Evolutionary conservation across 2,888 invertebrate genomes (phyloP), one percentile per base, ranked within the genome.

Genomic region (Xanthia icteritia): DNA sequence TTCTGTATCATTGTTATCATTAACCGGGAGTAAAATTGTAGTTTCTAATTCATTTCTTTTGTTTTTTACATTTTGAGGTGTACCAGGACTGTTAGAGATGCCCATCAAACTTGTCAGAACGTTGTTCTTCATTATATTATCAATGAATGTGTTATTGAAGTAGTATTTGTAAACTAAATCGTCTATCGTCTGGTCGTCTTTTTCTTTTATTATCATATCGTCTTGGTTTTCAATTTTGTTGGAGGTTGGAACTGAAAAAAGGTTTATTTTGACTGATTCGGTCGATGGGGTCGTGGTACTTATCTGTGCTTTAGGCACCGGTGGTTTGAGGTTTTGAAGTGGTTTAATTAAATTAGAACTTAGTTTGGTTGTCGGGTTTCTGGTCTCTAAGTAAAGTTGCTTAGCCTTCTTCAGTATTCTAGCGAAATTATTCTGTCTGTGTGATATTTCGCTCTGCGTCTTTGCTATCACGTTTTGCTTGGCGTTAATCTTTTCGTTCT

Each of bases 151-250:
- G 56, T 96, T 96, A 76, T 96, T 96, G 54, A 96, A 96, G 71
- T 96, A 96, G 73, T 94, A 95, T 92, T 96, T 96, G 86, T 95
- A 96, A 6, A 96, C 93, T 78, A 96, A 91, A 79, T 96, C 96
- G 42, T 96, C 96, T 0, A 96, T 93, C 0, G 93, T 88, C 61
- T 94, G 91, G 1, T 94, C 89, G 64, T 96, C 95, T 91, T 95
- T 96, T 58, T 96, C 96, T 82, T 92, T 93, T 13, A 96, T 84
- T 17, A 96, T 92, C n/a, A 92, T 76, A 67, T 92, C 92, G 39
- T 96, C 96, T 81, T 95, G 93, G 72, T 96, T 92, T 80, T 88
- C 84, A 5, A 95, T 79, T 74, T 91, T 92, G 17, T 86, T 90
- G 1, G 89, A 83, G 0, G 90, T 81, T 15, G 95, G 94, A 39